Conservation (phyloP, 2,797 vertebrate genomes). For the Vipera latastei region DNA sequence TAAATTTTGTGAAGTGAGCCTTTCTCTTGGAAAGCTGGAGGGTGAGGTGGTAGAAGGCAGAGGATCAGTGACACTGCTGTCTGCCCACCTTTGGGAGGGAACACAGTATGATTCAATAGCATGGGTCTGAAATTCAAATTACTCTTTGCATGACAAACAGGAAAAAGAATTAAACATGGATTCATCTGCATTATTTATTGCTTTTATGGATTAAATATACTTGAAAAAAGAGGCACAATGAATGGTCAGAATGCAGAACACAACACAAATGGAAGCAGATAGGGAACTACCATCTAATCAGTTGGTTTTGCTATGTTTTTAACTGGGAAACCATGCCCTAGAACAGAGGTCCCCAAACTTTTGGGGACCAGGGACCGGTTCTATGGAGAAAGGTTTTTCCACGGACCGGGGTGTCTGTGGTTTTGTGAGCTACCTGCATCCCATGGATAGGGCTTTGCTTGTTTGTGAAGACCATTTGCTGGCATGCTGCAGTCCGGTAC, state of each 20-base stretch:
- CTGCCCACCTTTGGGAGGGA: conserved; percentile 45
- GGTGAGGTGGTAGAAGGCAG: conserved; percentile 69
- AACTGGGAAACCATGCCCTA: neutral
- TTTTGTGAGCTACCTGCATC: too few species aligned
- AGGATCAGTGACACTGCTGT: conserved; percentile 59
- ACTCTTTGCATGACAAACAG: conserved; percentile 47
- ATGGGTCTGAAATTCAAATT: conserved; percentile 38
- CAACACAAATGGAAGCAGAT: neutral
- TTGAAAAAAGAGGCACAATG: neutral
- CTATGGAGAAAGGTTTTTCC: too few species aligned
- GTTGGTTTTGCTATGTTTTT: neutral
- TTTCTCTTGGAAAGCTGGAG: conserved; percentile 72
- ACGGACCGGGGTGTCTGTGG: too few species aligned
- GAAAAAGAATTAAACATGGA: conserved; percentile 61
- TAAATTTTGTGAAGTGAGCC: conserved; percentile 80
- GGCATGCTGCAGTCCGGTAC: too few species aligned
- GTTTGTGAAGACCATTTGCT: too few species aligned
- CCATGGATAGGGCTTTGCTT: too few species aligned
- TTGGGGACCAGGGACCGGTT: too few species aligned
- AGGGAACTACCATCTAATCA: neutral
- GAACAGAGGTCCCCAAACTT: too few species aligned
- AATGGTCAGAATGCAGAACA: conserved; percentile 34
- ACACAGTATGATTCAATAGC: conserved; percentile 7
- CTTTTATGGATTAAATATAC: conserved; percentile 22
- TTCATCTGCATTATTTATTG: conserved; percentile 61